Evolutionary conservation across 1,140 invertebrate genomes (phyloP), one percentile per base, ranked within the genome.

Genomic region (Drosophila dunni): DNA sequence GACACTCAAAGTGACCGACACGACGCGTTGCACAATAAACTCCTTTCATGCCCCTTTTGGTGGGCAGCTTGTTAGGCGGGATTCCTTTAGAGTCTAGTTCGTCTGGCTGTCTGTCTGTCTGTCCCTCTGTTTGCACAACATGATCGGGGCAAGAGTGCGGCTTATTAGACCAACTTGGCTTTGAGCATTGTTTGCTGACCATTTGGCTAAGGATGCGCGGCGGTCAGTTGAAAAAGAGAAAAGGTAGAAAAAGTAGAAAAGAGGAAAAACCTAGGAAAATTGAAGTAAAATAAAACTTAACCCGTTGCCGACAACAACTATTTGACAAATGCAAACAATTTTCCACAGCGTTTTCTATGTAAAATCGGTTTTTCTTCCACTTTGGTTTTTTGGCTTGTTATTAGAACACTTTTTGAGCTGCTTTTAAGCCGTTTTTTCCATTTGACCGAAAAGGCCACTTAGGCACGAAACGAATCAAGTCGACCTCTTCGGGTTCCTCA

Each of bases 311-410:
- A 74, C 71, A 79, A 79, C 24, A 29, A 68, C 76, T 88, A 75
- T 88, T 88, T 88, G 80, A 88, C 84, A 88, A 88, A 88, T 84
- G 84, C 84, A 88, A 88, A 88, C 84, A 88, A 78, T 84, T 84
- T 83, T 75, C 75, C 45, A 13, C 50, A 17, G 58, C 48, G 54
- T 70, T 81, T 85, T 86, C 82, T 75, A 79, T 56, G 69, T 86
- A 86, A 86, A 79, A 86, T 64, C 38, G 17, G 71, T 63, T 79
- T 86, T 69, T 58, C 48, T 54, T 46, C 42, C 54, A 44, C 42
- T 11, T 34, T 54, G 33, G 45, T 65, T 76, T 76, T 76, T 78
- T 53, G 68, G 79, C 83, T 88, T 88, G 84, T 88, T 88, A 88
- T 88, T 88, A 84, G 84, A 88, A 88, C 84, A 88, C 73, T 88